Conservation (phyloP, 2,888 invertebrate genomes). For the Parnassius orleans region DNA sequence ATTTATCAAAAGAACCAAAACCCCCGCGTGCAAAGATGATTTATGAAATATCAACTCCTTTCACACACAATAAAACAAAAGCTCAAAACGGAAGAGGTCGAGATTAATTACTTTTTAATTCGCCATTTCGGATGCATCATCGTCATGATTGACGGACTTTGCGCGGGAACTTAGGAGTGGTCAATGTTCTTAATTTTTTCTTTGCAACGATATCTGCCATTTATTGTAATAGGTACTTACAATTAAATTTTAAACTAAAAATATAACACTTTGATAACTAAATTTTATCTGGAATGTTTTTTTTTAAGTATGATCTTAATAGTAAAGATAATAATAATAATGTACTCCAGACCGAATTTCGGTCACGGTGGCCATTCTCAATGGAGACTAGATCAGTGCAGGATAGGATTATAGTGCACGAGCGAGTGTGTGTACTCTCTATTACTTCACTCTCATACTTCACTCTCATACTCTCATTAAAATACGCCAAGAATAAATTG, state of each 20-base stretch:
- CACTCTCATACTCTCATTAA: too few species aligned
- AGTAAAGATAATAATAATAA: too few species aligned
- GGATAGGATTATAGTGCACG: too few species aligned
- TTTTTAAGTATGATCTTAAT: too few species aligned
- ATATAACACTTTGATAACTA: too few species aligned
- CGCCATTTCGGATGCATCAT: slow-evolving; percentile 66
- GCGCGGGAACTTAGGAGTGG: slow-evolving; percentile 41
- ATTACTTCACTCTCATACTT: too few species aligned
- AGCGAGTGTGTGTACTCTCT: too few species aligned
- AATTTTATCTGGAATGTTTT: too few species aligned
- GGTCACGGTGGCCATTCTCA: too few species aligned
- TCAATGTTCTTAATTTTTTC: slow-evolving; percentile 36
- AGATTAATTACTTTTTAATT: slow-evolving; percentile 74
- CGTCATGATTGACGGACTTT: slow-evolving; percentile 39
- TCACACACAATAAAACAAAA: slow-evolving; percentile 65
- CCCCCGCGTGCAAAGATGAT: slow-evolving; percentile 44
- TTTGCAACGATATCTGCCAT: slow-evolving; percentile 26
- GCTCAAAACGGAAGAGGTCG: slow-evolving; percentile 50
- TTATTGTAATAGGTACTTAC: slow-evolving; percentile 1
- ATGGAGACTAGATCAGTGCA: too few species aligned
- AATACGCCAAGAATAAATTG: too few species aligned
- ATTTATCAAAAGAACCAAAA: slow-evolving; percentile 39
- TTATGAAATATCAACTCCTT: slow-evolving; percentile 59
- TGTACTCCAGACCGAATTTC: too few species aligned
- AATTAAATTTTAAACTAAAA: neutral